Base-by-base conservation (phyloP, 2,797 vertebrate species). In the Helicolenus hilgendorfi region DNA sequence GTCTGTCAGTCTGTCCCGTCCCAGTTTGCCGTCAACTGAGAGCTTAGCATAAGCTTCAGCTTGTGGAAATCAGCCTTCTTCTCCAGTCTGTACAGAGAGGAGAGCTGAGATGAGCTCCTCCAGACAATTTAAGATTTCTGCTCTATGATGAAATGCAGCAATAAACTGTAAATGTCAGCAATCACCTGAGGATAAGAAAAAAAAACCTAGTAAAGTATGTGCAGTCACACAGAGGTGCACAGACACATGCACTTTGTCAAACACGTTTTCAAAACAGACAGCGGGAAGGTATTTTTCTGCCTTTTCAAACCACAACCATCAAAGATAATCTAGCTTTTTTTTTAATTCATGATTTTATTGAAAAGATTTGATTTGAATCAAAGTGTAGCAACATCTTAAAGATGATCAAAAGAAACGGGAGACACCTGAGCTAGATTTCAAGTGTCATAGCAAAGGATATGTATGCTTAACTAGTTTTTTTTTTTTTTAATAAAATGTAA, bases 121-220 rank as follows among this genome's bases (percentile, higher is more conserved):
- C 35, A 84, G 86, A 89, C 20, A 1, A 60, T 83, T 80, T 69
- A 70, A 67, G 56, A 14, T 65, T 64, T 86, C 24, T 84, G 68
- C 78, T 70, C 62, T 76, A 77, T 90, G 89, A 88, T 91, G 68
- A 92, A 93, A 92, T 68, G 55, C 27, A 60, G 88, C 35, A 79
- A 77, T 93, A 88, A 86, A 88, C 68, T 84, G 11, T 77, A 84
- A 95, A 92, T 91, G 80, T 82, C 84, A 90, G 77, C 79, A 72
- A 94, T 89, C 74, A 87, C 84, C 84, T 29, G 64, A 31, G 87
- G 82, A 84, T 81, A 65, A 78, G 74, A 78, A 84, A 78, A n/a
- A 33, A 22, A 35, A 62, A 35, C 22, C 53, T 29, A 56, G 65
- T 5, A 65, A 7, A 11, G 29, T 70, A 67, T 81, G 83, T 87